These are phyloP conservation scores for Steinernema carpocapsae DNA, from an alignment of 2,888 invertebrate species.

Conservation along the genomic window DNA sequence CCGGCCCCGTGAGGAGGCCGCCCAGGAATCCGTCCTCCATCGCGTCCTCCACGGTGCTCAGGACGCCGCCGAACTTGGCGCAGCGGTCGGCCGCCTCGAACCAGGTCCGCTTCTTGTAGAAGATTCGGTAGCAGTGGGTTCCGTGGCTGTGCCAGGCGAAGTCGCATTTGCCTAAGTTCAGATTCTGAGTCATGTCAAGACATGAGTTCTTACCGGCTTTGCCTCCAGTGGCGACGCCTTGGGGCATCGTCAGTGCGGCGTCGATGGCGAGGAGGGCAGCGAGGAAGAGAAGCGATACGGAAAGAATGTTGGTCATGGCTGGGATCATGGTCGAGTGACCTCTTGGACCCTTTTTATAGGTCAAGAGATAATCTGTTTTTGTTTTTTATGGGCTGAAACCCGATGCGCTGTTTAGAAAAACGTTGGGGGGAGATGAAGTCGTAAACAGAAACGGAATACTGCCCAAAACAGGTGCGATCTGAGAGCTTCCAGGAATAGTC, in stretches of 20 bases:
- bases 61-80: conserved; percentile 10
- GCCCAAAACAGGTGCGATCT: too few relatives aligned
- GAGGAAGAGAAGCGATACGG: neutral
- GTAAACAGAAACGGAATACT: too few relatives aligned
- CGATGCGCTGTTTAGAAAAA: too few relatives aligned
- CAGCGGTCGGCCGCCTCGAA: conserved; percentile 28
- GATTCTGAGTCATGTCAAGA: neutral
- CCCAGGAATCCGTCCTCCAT: conserved; percentile 30
- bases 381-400: too few relatives aligned
- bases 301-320: neutral
- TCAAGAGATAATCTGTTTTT: too few relatives aligned
- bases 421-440: too few relatives aligned
- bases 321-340: too few relatives aligned
- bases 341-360: too few relatives aligned
- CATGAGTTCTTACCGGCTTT: neutral
- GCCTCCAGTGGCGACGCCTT: neutral
- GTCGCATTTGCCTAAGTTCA: conserved; percentile 9
- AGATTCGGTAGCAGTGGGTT: conserved; percentile 27
- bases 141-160: conserved; percentile 26
- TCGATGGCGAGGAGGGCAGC: conserved; percentile 1
- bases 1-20: conserved; percentile 14
- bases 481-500: too few relatives aligned
- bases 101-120: conserved; percentile 23
- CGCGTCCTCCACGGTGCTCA: conserved; percentile 16
- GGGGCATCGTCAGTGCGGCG: conserved; percentile 6